phyloP scores from a whole-genome alignment of 2,797 vertebrate species.

The Ataeniobius toweri region DNA sequence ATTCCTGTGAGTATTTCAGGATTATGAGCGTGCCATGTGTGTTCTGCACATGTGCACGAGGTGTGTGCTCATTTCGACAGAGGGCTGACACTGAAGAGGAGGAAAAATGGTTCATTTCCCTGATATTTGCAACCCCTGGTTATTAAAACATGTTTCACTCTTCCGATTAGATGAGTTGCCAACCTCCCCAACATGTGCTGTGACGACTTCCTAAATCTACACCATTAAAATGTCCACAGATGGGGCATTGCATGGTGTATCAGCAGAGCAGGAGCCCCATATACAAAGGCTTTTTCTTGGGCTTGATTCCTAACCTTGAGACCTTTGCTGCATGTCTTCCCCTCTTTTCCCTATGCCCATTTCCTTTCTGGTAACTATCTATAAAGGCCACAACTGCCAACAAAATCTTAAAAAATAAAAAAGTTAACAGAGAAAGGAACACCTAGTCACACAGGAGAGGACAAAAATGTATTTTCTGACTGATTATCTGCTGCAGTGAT shows the following conservation, averaged over 20 bases:
- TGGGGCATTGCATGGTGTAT: too few relatives aligned
- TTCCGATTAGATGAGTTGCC: constrained; percentile 65
- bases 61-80: constrained; percentile 36
- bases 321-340: too few relatives aligned
- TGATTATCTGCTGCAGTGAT: constrained; percentile 9
- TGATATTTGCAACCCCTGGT: constrained; percentile 68
- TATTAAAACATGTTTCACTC: constrained; percentile 74
- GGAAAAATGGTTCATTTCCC: constrained; percentile 64
- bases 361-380: too few relatives aligned
- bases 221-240: constrained; percentile 13
- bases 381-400: too few relatives aligned
- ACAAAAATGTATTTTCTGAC: not conserved
- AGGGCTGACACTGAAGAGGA: constrained; percentile 56
- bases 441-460: not conserved
- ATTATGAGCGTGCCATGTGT: constrained; percentile 18
- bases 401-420: too few relatives aligned
- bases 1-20: constrained; percentile 10
- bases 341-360: too few relatives aligned
- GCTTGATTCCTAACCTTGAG: too few relatives aligned
- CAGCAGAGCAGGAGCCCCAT: too few relatives aligned
- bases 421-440: not conserved
- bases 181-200: constrained; percentile 36
- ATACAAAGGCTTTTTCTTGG: too few relatives aligned
- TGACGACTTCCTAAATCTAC: constrained; percentile 8
- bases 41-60: constrained; percentile 28